These are phyloP conservation scores for Patiria miniata DNA, from an alignment of 35 echinoderm and acorn worm species.

Conservation along the genomic window DNA sequence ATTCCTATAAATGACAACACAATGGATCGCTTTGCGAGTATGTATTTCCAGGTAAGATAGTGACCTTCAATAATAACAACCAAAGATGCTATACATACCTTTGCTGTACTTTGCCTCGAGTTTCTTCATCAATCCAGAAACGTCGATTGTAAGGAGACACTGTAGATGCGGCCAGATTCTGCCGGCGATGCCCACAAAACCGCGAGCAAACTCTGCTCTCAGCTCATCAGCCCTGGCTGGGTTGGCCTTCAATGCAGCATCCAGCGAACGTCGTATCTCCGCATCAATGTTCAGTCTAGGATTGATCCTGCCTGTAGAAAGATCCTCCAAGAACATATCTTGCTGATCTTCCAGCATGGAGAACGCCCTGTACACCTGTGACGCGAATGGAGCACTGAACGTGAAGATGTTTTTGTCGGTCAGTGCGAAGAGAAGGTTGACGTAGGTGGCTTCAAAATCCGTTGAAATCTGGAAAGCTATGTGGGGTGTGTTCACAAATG, in stretches of 20 bases:
- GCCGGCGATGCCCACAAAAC: slow-evolving; percentile 46
- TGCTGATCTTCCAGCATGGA: slow-evolving; percentile 42
- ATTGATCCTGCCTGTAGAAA: slow-evolving; percentile 31
- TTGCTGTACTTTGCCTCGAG: slow-evolving; percentile 26
- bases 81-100: neutral
- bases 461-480: slow-evolving; percentile 14
- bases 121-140: slow-evolving; percentile 31
- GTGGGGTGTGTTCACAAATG: slow-evolving; percentile 5
- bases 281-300: neutral
- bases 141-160: slow-evolving; percentile 8
- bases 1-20: too few species aligned
- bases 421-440: slow-evolving; percentile 53
- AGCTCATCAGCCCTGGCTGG: slow-evolving; percentile 47
- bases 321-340: slow-evolving; percentile 34
- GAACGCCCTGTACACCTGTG: slow-evolving; percentile 17
- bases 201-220: slow-evolving; percentile 50
- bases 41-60: too few species aligned
- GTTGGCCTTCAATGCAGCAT: slow-evolving; percentile 19
- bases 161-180: slow-evolving; percentile 56
- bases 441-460: slow-evolving; percentile 33
- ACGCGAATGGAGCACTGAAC: neutral
- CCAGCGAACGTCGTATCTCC: slow-evolving; percentile 7
- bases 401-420: slow-evolving; percentile 37
- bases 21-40: too few species aligned
- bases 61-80: too few species aligned